phyloP scores from a whole-genome alignment of 64 coral and sea anemone genomes.

The Dendrophyllia cribrosa region DNA sequence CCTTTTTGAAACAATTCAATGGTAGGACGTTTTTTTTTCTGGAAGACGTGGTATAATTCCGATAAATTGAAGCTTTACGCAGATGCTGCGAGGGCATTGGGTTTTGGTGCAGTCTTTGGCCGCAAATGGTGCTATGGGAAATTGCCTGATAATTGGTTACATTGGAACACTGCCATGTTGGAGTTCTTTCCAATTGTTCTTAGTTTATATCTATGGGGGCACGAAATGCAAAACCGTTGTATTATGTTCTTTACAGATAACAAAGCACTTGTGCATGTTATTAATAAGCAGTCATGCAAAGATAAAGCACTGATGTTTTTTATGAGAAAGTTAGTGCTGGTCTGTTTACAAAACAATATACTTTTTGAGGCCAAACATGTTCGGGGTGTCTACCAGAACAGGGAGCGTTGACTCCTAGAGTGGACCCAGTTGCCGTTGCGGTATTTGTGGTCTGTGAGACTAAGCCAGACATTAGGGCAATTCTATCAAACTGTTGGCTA shows the following conservation, averaged over 20 bases:
- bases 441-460: neutral
- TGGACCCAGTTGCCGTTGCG: neutral
- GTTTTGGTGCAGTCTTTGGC: conserved; percentile 21
- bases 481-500: neutral
- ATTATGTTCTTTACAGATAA: conserved; percentile 42
- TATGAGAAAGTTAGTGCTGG: neutral
- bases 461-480: neutral
- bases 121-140: conserved; percentile 29
- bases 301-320: conserved; percentile 26
- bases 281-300: conserved; percentile 23
- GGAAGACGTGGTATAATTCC: conserved; percentile 9
- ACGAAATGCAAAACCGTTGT: conserved; percentile 40
- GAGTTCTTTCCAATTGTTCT: conserved; percentile 41
- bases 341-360: conserved; percentile 10
- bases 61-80: neutral
- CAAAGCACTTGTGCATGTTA: conserved; percentile 9
- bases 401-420: too few relatives aligned
- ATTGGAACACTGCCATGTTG: conserved; percentile 5
- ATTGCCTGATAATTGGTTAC: conserved; percentile 38
- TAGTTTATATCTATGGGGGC: conserved; percentile 7
- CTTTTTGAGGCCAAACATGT: too few relatives aligned
- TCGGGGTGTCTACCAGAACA: too few relatives aligned
- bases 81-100: neutral
- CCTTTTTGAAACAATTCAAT: conserved; percentile 1
- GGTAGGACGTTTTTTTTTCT: neutral